Conservation (phyloP, 2,888 invertebrate species). For the Macroteleia sp. region DNA sequence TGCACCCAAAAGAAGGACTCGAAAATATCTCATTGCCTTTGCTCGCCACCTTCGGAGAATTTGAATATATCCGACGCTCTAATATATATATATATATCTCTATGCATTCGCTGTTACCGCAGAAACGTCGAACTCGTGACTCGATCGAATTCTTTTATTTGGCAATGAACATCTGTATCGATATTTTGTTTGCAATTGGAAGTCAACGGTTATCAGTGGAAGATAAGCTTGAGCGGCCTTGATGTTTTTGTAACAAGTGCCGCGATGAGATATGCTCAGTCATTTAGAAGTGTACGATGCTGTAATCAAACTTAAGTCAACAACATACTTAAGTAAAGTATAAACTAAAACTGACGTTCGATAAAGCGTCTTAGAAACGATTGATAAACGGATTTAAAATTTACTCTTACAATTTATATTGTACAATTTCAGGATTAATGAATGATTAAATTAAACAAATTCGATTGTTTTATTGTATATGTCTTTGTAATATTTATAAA, state of each 20-base stretch:
- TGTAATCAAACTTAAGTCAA: too few species aligned
- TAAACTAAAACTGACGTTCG: too few species aligned
- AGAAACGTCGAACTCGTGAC: constrained; percentile 25
- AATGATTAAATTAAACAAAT: too few species aligned
- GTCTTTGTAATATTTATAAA: too few species aligned
- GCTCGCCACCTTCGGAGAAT: constrained; percentile 2
- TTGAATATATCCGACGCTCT: constrained; percentile 24
- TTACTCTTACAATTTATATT: too few species aligned
- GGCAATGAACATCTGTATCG: constrained; percentile 30
- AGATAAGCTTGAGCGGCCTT: constrained; percentile 34
- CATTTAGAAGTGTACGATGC: not conserved
- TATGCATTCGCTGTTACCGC: not conserved
- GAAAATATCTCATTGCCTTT: constrained; percentile 59
- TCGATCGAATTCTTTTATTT: constrained; percentile 30
- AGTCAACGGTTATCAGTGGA: constrained; percentile 4
- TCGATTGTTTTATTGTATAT: too few species aligned
- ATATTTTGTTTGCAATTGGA: constrained; percentile 15
- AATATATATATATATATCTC: too few species aligned
- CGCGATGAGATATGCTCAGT: constrained; percentile 2
- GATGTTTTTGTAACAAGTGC: constrained; percentile 20
- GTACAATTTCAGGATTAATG: too few species aligned
- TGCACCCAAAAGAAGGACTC: constrained; percentile 70
- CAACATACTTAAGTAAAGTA: too few species aligned
- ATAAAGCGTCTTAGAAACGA: too few species aligned
- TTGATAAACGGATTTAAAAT: too few species aligned